Percentiles rank a stretch among this genome's conserved stretches.
Evolutionary conservation across 2,113 vertebrate genomes (phyloP).

Genomic region (Oenanthe oenanthe): DNA sequence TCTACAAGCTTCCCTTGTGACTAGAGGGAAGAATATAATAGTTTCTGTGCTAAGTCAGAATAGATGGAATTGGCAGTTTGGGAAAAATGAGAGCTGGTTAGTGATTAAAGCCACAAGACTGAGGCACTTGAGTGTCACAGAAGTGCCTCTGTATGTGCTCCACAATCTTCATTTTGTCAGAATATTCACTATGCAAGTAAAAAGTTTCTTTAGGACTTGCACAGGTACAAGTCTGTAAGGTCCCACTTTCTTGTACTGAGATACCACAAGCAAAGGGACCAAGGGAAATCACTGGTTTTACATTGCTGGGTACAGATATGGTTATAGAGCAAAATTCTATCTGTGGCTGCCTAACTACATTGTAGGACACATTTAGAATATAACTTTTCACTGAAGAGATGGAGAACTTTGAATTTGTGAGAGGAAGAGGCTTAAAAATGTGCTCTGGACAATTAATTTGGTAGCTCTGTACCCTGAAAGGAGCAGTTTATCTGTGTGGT

Average conservation of each 20-base stretch:
- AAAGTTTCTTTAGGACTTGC: neutral
- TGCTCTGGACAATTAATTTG: neutral
- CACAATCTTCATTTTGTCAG: neutral
- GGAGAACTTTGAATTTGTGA: neutral
- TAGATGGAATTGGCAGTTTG: neutral
- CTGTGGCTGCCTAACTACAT: neutral
- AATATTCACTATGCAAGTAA: neutral
- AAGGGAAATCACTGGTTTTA: neutral
- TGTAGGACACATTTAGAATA: neutral
- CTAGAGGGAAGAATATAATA: neutral
- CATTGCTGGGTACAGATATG: neutral
- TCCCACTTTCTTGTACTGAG: neutral
- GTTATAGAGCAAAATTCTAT: neutral
- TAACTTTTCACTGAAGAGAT: neutral
- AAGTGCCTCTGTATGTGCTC: neutral
- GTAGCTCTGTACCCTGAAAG: neutral
- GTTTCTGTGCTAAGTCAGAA: neutral
- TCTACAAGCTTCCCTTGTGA: neutral
- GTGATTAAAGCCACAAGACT: neutral
- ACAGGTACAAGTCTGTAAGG: neutral
- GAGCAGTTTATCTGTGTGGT: neutral
- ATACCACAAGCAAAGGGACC: neutral
- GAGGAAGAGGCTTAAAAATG: neutral
- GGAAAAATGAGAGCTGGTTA: neutral
- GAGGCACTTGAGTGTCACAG: neutral